Percentiles rank a stretch among this genome's conserved stretches.
These are phyloP conservation scores for Reticulitermes lucifugus DNA, from an alignment of 2,888 invertebrate genomes.

Conservation along the genomic window DNA sequence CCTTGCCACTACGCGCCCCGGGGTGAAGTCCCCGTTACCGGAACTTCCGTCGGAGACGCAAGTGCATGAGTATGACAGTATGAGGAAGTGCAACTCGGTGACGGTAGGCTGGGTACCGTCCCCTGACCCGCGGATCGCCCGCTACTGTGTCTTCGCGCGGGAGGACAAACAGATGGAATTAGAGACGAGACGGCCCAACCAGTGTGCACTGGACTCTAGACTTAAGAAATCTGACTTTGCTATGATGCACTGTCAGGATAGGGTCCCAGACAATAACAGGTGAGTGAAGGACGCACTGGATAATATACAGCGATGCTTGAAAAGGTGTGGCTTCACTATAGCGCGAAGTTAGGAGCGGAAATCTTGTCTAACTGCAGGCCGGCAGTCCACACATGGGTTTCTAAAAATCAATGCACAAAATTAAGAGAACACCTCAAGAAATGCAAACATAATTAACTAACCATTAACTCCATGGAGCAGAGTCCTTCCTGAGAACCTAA, in stretches of 20 bases:
- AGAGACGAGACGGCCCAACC: slow-evolving; percentile 61
- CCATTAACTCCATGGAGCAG: too few species aligned
- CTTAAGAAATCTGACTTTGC: slow-evolving; percentile 60
- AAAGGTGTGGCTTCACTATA: too few species aligned
- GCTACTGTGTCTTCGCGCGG: slow-evolving; percentile 63
- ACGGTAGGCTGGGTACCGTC: slow-evolving; percentile 71
- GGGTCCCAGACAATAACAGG: slow-evolving; percentile 54
- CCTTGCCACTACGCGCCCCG: slow-evolving; percentile 64
- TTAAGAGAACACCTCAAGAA: too few species aligned
- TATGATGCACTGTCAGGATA: slow-evolving; percentile 61
- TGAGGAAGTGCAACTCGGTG: slow-evolving; percentile 66
- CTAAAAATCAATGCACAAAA: too few species aligned
- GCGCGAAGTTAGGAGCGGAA: too few species aligned
- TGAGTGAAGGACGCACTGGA: neutral
- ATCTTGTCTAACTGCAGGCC: too few species aligned
- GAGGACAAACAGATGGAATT: slow-evolving; percentile 59
- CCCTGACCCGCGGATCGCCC: slow-evolving; percentile 62
- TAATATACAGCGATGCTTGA: too few species aligned
- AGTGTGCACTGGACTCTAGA: slow-evolving; percentile 63
- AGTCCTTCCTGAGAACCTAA: too few species aligned
- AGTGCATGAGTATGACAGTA: slow-evolving; percentile 66
- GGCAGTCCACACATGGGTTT: too few species aligned
- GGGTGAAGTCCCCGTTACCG: slow-evolving; percentile 65
- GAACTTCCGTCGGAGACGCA: slow-evolving; percentile 67
- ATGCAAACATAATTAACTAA: too few species aligned